Evolutionary conservation across 2,888 invertebrate species (phyloP).

Genomic region (Peribatodes rhomboidaria): DNA sequence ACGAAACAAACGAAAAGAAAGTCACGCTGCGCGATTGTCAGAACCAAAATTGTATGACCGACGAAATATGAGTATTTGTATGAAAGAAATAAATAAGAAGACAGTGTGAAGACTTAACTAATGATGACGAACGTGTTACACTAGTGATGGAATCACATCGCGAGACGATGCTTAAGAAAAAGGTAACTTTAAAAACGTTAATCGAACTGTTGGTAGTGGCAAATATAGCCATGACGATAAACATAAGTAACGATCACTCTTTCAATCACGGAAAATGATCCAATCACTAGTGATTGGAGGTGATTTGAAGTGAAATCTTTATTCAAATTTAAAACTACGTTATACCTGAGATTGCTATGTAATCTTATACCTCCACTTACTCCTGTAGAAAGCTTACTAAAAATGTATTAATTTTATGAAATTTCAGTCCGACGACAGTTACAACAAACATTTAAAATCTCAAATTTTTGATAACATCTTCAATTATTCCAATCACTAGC

Average conservation of each 20-base stretch:
- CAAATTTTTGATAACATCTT: not conserved
- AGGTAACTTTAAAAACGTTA: conserved; percentile 19
- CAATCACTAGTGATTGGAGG: conserved; percentile 53
- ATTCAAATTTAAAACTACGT: conserved; percentile 4
- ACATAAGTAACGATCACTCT: conserved; percentile 28
- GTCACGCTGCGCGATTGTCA: conserved; percentile 28
- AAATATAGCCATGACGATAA: conserved; percentile 18
- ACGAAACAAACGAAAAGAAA: conserved; percentile 36
- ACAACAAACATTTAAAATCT: not conserved
- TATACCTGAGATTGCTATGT: not conserved
- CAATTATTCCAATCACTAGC: conserved; percentile 51
- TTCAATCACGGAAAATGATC: conserved; percentile 36
- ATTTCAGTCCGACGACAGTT: not conserved
- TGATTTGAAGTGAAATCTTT: conserved; percentile 25
- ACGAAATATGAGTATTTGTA: conserved; percentile 19
- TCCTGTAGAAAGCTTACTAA: conserved; percentile 9
- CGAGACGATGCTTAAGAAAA: conserved; percentile 20
- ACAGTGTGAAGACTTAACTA: conserved; percentile 15
- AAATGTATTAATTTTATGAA: not conserved
- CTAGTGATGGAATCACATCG: conserved; percentile 54
- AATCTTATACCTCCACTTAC: conserved; percentile 16
- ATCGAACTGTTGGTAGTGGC: conserved; percentile 20
- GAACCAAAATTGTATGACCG: conserved; percentile 19
- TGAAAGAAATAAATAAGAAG: conserved; percentile 7
- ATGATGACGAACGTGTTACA: conserved; percentile 34